Evolutionary conservation across 1,140 invertebrate species (phyloP).

Genomic region (Phthorimaea operculella): DNA sequence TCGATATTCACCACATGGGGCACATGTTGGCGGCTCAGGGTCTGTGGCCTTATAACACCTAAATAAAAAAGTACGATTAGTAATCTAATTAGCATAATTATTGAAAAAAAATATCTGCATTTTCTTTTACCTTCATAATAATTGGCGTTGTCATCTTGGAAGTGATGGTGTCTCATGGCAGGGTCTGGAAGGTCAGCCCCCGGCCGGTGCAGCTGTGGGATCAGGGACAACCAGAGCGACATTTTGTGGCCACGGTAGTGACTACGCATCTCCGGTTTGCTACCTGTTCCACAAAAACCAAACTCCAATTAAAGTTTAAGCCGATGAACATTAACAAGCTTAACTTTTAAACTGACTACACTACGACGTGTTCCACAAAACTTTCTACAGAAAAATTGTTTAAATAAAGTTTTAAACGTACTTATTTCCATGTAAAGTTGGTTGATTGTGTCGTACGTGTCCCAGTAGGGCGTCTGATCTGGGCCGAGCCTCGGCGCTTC

Average conservation of each 20-base stretch:
- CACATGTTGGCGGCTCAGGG: constrained; percentile 71
- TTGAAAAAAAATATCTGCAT: too few species aligned
- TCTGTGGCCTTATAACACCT: constrained; percentile 78
- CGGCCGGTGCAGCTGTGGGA: constrained; percentile 86
- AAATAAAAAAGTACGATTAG: constrained; percentile 12
- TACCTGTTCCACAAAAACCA: constrained; percentile 62
- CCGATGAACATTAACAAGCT: too few species aligned
- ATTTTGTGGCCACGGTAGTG: constrained; percentile 92
- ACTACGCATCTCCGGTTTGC: constrained; percentile 80
- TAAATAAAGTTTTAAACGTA: constrained; percentile 48
- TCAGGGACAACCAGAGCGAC: constrained; percentile 90
- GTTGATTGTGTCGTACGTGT: constrained; percentile 89
- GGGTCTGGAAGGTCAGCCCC: constrained; percentile 69
- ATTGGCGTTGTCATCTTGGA: constrained; percentile 70
- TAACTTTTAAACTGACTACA: background rate
- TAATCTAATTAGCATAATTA: constrained; percentile 3
- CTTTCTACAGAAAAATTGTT: background rate
- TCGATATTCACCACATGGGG: constrained; percentile 62
- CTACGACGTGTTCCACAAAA: background rate
- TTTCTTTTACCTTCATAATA: constrained; percentile 49
- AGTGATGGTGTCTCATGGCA: constrained; percentile 84
- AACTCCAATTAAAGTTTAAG: constrained; percentile 17
- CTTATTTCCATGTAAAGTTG: constrained; percentile 88
- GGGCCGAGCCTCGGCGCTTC: constrained; percentile 35
- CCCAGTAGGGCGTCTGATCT: constrained; percentile 78